A percentile compares a stretch with the other conserved stretches of the same genome.
These are phyloP conservation scores for Babylonia areolata DNA, from an alignment of 1,140 invertebrate species.

Conservation along the genomic window DNA sequence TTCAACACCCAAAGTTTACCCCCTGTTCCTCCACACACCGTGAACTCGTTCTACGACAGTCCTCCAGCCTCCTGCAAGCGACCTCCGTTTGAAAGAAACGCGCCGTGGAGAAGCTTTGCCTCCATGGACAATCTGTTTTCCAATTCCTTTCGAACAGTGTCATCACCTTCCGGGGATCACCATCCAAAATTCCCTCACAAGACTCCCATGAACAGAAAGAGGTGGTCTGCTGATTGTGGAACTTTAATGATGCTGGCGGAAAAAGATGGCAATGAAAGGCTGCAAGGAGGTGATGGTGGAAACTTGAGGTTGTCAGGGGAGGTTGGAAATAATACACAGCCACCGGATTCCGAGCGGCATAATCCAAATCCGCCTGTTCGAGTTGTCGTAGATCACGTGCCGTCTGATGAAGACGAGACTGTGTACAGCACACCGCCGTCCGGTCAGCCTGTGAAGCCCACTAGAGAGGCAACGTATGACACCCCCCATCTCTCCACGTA, in stretches of 20 bases:
- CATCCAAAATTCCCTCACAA: constrained; percentile 26
- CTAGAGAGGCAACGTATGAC: neutral
- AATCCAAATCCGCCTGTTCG: too few species aligned
- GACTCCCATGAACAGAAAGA: constrained; percentile 39
- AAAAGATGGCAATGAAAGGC: constrained; percentile 45
- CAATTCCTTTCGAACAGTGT: too few species aligned
- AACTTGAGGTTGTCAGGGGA: constrained; percentile 44
- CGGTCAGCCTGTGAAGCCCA: neutral
- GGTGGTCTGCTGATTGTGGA: neutral
- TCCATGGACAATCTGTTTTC: constrained; percentile 31
- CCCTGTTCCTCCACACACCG: constrained; percentile 49
- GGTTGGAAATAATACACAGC: too few species aligned
- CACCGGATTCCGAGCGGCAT: constrained; percentile 26
- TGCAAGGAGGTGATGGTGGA: too few species aligned
- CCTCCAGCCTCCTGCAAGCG: constrained; percentile 56
- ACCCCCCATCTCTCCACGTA: constrained; percentile 44
- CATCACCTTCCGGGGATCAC: neutral
- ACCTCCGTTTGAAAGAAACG: constrained; percentile 39
- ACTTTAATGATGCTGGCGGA: neutral
- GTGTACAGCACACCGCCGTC: constrained; percentile 51
- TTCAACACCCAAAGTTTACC: too few species aligned
- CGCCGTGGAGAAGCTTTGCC: constrained; percentile 35
- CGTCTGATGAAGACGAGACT: constrained; percentile 43
- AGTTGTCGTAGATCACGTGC: too few species aligned
- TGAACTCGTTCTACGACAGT: constrained; percentile 59